These are phyloP conservation scores for Clarias pachynema DNA, from an alignment of 2,797 vertebrate species.

Conservation along the genomic window DNA sequence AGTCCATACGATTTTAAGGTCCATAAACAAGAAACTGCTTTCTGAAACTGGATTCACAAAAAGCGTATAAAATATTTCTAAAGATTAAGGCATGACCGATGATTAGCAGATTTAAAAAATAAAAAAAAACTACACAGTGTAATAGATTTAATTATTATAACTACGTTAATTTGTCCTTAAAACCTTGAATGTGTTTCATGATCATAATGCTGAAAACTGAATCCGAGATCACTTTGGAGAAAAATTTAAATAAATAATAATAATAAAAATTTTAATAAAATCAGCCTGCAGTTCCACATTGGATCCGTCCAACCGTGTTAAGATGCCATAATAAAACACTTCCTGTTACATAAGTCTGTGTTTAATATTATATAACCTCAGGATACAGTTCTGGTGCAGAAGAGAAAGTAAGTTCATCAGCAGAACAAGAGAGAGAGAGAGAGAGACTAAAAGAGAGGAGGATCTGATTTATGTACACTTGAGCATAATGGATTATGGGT, in stretches of 20 bases:
- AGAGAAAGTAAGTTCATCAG: background rate
- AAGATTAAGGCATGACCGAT: background rate
- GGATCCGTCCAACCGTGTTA: background rate
- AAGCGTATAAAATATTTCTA: background rate
- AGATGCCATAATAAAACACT: background rate
- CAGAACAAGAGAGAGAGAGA: background rate
- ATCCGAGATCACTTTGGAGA: background rate
- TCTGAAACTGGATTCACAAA: background rate
- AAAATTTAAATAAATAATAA: no score
- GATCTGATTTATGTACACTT: background rate
- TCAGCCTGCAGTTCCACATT: background rate
- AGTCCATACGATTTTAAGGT: background rate
- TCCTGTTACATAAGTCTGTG: conserved; percentile 10
- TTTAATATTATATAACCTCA: conserved; percentile 17
- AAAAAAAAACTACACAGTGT: no score
- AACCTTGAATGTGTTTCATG: background rate
- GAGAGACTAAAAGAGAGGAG: background rate
- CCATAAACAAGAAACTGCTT: background rate
- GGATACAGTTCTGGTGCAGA: background rate
- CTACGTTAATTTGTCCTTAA: background rate
- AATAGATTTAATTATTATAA: no score
- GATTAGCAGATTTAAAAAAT: no score
- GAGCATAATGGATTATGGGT: background rate
- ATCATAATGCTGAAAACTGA: background rate
- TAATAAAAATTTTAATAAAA: no score